Percentiles rank a stretch among this genome's conserved stretches.
These are phyloP conservation scores for Cottus gobio DNA, from an alignment of 2,113 vertebrate species.

Conservation along the genomic window DNA sequence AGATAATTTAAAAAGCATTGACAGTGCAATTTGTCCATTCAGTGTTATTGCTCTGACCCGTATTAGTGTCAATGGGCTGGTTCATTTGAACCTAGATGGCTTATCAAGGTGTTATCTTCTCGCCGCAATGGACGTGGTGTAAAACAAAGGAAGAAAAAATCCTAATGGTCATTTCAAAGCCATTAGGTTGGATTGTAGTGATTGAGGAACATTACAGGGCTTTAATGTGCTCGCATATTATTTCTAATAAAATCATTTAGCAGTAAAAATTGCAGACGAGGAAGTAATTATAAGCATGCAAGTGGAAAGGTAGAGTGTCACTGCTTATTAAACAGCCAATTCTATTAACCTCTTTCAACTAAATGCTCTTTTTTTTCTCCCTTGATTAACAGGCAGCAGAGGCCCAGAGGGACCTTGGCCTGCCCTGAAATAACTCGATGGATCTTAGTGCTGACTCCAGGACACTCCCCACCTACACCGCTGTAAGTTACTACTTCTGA, in stretches of 20 bases:
- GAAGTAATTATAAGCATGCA: conserved; percentile 61
- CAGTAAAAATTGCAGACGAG: conserved; percentile 66
- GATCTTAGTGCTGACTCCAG: conserved; percentile 47
- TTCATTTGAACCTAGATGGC: conserved; percentile 87
- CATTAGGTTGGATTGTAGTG: conserved; percentile 67
- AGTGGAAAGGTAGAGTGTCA: conserved; percentile 41
- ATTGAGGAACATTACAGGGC: conserved; percentile 61
- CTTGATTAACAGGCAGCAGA: conserved; percentile 53
- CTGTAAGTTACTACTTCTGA: conserved; percentile 57
- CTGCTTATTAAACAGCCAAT: conserved; percentile 65
- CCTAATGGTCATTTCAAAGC: conserved; percentile 64
- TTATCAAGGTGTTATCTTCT: conserved; percentile 87
- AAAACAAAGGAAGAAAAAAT: conserved; percentile 61
- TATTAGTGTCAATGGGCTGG: conserved; percentile 90
- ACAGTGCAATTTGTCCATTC: conserved; percentile 95
- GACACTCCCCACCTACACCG: conserved; percentile 18
- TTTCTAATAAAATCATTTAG: conserved; percentile 68
- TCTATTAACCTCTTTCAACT: conserved; percentile 68
- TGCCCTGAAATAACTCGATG: conserved; percentile 58
- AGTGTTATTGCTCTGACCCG: conserved; percentile 97
- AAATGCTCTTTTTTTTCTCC: conserved; percentile 42
- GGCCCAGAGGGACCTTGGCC: conserved; percentile 30
- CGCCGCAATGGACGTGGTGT: conserved; percentile 76
- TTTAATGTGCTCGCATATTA: conserved; percentile 66
- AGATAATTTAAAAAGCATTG: conserved; percentile 97